Base-by-base conservation (phyloP, 2,113 vertebrate species). In the Pardalotus punctatus region DNA sequence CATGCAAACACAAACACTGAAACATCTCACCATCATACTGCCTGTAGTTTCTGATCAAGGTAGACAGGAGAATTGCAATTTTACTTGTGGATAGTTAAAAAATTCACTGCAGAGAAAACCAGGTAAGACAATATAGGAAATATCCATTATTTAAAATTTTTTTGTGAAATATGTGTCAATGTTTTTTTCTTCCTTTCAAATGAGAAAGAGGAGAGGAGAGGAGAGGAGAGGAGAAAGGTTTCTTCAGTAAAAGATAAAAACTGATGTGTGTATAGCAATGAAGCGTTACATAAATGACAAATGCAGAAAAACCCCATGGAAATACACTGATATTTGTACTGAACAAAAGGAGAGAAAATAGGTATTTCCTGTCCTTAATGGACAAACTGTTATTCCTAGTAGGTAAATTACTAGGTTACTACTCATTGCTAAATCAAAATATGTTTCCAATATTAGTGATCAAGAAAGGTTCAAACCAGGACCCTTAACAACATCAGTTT, bases 301-400 rank as follows among this genome's bases (percentile, higher is more conserved):
- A 74, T 56, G 7, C 4, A 70, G 42, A 9, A 20, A 38, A 35
- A 48, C 14, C 1, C 15, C 6, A 23, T 24, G 11, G 25, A 60
- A 89, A 91, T 74, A 71, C 33, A n/a, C 6, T 38, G 22, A 47
- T 25, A 24, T 3, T 70, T 58, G 28, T 8, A 36, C n/a, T 66
- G 21, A 60, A 53, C 2, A n/a, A 81, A 70, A 78, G 0, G 1
- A 2, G 3, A 2, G 0, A 1, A 35, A 71, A 64, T 18, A 15
- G 40, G 4, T 3, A 1, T 67, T 86, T 88, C 12, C 21, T 72
- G 18, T 64, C 8, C 10, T 91, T 82, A 57, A 28, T 28, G 14
- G 4, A 7, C 47, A 58, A 73, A 79, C 7, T 47, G 11, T 9
- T 91, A 38, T 45, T 20, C 18, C 31, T 69, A 38, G 35, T 8